phyloP scores from a whole-genome alignment of 2,888 invertebrate genomes.

The Pyrochroa serraticornis region DNA sequence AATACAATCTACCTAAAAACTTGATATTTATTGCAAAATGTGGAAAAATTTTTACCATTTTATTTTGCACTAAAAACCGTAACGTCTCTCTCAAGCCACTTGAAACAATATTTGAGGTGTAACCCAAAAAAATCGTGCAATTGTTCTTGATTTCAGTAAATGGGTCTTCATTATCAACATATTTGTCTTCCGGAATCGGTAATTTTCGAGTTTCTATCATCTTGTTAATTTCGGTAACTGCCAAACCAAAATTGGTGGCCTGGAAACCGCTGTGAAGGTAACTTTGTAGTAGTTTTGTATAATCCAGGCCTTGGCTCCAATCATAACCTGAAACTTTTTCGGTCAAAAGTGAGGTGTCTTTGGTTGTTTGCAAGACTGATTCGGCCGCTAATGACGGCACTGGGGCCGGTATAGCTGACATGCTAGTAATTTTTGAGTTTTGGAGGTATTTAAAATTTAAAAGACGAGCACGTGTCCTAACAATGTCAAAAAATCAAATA shows the following conservation, averaged over 20 bases:
- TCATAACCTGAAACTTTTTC: constrained; percentile 83
- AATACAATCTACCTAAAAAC: constrained; percentile 83
- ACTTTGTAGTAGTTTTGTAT: constrained; percentile 79
- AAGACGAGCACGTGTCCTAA: no score
- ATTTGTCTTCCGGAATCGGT: constrained; percentile 70
- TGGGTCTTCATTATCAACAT: constrained; percentile 76
- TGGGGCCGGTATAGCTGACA: constrained; percentile 8
- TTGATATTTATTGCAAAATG: background rate
- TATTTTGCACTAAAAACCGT: constrained; percentile 82
- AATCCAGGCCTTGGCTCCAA: constrained; percentile 89
- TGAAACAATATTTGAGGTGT: constrained; percentile 96
- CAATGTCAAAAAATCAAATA: no score
- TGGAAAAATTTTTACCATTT: constrained; percentile 64
- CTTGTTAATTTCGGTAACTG: constrained; percentile 88
- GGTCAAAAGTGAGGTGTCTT: constrained; percentile 45
- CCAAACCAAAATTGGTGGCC: constrained; percentile 92
- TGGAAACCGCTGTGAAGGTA: constrained; percentile 92
- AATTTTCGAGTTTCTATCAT: constrained; percentile 82
- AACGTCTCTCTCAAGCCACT: constrained; percentile 93
- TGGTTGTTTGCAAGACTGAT: constrained; percentile 50
- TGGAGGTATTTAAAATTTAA: no score
- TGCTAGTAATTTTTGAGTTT: no score
- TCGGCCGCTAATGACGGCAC: constrained; percentile 31
- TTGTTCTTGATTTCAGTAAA: constrained; percentile 77
- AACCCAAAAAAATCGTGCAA: constrained; percentile 96